Base-by-base conservation (phyloP, 2,113 vertebrate species). In the Elaphurus davidianus region DNA sequence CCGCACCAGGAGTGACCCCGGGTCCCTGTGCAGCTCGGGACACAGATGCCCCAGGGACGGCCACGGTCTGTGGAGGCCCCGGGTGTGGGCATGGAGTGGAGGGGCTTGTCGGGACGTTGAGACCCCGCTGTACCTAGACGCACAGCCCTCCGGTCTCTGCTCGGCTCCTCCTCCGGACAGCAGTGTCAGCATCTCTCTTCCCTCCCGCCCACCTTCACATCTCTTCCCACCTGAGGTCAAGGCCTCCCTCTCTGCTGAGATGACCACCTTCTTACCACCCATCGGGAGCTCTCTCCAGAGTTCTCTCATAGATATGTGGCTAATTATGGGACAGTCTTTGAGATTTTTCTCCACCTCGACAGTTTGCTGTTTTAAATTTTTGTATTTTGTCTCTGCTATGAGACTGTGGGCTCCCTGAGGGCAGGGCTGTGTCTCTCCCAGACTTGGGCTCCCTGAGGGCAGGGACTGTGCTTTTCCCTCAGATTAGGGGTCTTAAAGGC, bases 161-260 rank as follows among this genome's bases (percentile, higher is more conserved):
- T 12, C 0, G 4, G 27, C 64, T 62, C 25, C 16, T 40, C 43
- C 47, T 23, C 1, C 25, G 16, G 45, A 81, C 1, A 1, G 47
- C 2, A 7, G 67, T 23, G 36, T 47, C 30, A 21, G 43, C 0
- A 2, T 23, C 54, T 23, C 52, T 47, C 27, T 55, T 19, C 81
- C n/a, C n/a, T 25, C 1, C 23, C 9, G 23, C 15, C n/a, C 2
- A 9, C 25, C 27, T n/a, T 59, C 11, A 4, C 0, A 0, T n/a
- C 60, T 45, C 57, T 57, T 25, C 57, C 45, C 0, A 7, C 54
- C 76, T n/a, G 1, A 9, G 52, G 7, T 55, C 90, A 33, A 33
- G 23, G 67, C 28, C 67, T 28, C 40, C 12, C 0, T 43, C 9
- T 40, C 59, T 50, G 19, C 45, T 2, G 25, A 62, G 64, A 19